Evolutionary conservation across 2,888 invertebrate genomes (phyloP).

Genomic region (Xylota sylvarum): DNA sequence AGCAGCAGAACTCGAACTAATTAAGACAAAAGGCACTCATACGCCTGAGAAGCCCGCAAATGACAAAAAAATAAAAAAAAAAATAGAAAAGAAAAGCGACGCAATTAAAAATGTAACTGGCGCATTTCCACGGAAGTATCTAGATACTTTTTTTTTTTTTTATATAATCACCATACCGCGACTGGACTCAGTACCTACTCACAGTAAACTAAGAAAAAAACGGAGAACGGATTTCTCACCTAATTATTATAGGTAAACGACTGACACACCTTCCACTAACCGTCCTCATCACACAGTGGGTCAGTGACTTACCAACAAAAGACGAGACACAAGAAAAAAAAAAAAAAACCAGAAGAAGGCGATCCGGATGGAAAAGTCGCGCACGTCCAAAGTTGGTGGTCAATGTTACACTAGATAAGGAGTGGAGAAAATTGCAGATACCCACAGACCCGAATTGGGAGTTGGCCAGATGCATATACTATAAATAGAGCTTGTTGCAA

Average conservation of each 20-base stretch:
- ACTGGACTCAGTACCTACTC: too few species aligned
- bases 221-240: constrained; percentile 59
- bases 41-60: constrained; percentile 51
- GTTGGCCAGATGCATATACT: constrained; percentile 31
- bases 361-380: constrained; percentile 68
- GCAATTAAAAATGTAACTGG: constrained; percentile 65
- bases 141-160: constrained; percentile 5
- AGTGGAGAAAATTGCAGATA: constrained; percentile 74
- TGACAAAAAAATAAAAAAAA: constrained; percentile 4
- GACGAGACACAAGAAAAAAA: constrained; percentile 22
- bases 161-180: neutral
- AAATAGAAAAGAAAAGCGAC: constrained; percentile 1
- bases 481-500: constrained; percentile 41
- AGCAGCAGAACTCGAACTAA: constrained; percentile 34
- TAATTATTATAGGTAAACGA: constrained; percentile 62
- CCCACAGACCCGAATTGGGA: constrained; percentile 43
- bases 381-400: constrained; percentile 56
- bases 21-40: constrained; percentile 44
- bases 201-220: constrained; percentile 32
- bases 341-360: constrained; percentile 4
- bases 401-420: constrained; percentile 69
- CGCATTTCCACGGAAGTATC: constrained; percentile 46
- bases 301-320: constrained; percentile 33
- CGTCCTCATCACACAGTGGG: constrained; percentile 9
- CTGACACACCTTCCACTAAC: constrained; percentile 55